A percentile compares a stretch with the other conserved stretches of the same genome.
Evolutionary conservation across 2,888 invertebrate genomes (phyloP).

Genomic region (Congeria kusceri): DNA sequence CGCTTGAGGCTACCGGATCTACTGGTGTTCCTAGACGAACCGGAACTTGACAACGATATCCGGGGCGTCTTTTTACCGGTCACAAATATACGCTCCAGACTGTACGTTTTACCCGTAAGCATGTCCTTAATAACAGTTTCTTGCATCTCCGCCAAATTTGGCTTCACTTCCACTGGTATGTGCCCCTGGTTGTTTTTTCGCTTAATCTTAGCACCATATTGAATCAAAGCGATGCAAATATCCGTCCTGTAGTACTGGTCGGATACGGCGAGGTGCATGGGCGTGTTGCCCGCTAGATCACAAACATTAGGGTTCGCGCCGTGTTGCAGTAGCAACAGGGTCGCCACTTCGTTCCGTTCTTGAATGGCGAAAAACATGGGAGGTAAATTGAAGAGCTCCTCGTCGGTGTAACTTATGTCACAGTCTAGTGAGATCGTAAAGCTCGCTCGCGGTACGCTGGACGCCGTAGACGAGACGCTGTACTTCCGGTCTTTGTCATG

Average conservation of each 20-base stretch:
- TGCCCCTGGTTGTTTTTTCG: slow-evolving; percentile 86
- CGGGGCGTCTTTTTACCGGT: slow-evolving; percentile 50
- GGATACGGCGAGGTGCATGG: slow-evolving; percentile 87
- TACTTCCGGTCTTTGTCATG: slow-evolving; percentile 7
- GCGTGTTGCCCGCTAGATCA: slow-evolving; percentile 87
- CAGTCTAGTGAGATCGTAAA: slow-evolving; percentile 43
- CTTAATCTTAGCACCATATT: slow-evolving; percentile 86
- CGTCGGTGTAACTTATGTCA: slow-evolving; percentile 86
- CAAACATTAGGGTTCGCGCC: slow-evolving; percentile 87
- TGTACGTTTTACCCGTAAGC: slow-evolving; percentile 62
- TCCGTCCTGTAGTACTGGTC: slow-evolving; percentile 87
- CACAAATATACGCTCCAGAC: slow-evolving; percentile 48
- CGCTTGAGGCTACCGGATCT: slow-evolving; percentile 60
- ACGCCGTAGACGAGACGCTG: slow-evolving; percentile 6
- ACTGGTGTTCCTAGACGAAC: slow-evolving; percentile 60
- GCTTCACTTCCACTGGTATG: slow-evolving; percentile 87
- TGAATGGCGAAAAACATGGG: slow-evolving; percentile 88
- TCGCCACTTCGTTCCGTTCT: slow-evolving; percentile 87
- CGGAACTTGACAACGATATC: slow-evolving; percentile 53
- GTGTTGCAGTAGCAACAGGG: slow-evolving; percentile 87
- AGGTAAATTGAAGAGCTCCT: slow-evolving; percentile 87
- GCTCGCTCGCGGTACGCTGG: slow-evolving; percentile 30
- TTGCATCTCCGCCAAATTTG: slow-evolving; percentile 86
- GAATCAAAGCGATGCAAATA: slow-evolving; percentile 86
- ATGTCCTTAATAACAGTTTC: slow-evolving; percentile 86